Conservation (phyloP, 2,797 vertebrate genomes). For the Falco concolor region DNA sequence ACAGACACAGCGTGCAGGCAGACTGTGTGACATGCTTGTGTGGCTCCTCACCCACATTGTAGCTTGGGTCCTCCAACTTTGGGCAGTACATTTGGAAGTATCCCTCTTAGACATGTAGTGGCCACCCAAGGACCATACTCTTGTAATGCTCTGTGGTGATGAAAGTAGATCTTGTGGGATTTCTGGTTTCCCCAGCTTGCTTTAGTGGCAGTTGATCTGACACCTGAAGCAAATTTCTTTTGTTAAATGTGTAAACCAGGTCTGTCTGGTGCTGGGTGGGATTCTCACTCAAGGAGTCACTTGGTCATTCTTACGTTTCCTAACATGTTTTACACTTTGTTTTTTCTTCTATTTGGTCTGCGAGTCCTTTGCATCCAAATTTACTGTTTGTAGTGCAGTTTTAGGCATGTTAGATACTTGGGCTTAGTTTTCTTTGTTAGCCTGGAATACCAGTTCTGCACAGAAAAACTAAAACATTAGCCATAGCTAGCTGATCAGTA, state of each 20-base stretch:
- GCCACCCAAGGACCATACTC: background rate
- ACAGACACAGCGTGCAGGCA: accelerated
- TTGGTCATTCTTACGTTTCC: background rate
- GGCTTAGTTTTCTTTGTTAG: background rate
- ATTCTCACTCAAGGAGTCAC: background rate
- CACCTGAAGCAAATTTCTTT: background rate
- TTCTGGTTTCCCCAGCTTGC: background rate
- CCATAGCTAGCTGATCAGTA: background rate
- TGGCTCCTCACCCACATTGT: background rate
- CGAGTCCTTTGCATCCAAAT: background rate
- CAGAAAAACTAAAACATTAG: background rate
- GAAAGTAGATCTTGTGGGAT: background rate
- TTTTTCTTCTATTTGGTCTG: background rate
- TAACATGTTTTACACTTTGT: background rate
- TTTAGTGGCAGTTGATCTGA: background rate
- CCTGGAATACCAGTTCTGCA: background rate
- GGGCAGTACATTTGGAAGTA: background rate
- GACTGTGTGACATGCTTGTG: accelerated
- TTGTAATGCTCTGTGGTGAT: background rate
- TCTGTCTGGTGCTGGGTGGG: background rate
- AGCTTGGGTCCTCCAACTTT: background rate
- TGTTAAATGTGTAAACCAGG: background rate
- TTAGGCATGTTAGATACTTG: background rate
- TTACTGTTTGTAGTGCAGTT: background rate
- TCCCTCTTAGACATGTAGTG: background rate